Evolutionary conservation across 1,140 invertebrate genomes (phyloP), one percentile per base, ranked within the genome.

Genomic region (Trachelipus rathkii): DNA sequence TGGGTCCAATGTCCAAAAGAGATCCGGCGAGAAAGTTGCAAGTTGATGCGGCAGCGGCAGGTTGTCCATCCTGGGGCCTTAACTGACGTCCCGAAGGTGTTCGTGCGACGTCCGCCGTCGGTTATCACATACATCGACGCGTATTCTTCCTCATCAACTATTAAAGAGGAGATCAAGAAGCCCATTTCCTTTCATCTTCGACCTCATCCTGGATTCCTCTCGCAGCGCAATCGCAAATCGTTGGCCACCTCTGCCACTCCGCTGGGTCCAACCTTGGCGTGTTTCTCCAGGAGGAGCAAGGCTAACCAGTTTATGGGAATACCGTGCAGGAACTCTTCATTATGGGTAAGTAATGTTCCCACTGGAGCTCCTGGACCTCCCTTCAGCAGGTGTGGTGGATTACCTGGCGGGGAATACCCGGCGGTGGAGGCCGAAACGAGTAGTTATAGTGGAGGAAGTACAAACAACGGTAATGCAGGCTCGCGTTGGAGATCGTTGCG

Each of bases 1-100:
- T 85, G 97, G n/a, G 97, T 15, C 96, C 97, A 23, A 98, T 99
- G 95, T 99, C 99, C 90, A 99, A 99, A 87, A 88, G 97, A 75
- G 96, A 99, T 86, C 87, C 97, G 77, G 97, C 97, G 84, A 88
- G 96, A 82, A 97, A 98, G 85, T 87, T 98, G 80, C 97, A 99
- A n/a, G 85, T 90, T 96, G 84, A 90, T 97, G 88, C 88, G 95
- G 21, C 94, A 96, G 83, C 87, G 94, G 80, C 83, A 83, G 76
- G 72, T 82, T 15, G 75, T 77, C 11, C 82, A 81, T 69, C 84
- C 79, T 71, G n/a, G n/a, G 70, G 80, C 73, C 11, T 78, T 71
- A 21, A n/a, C n/a, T 82, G 77, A 60, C 80, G 80, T 83, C 80
- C 75, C 72, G 79, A n/a, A 73, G 69, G 80, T 76, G 33, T 68